phyloP scores from a whole-genome alignment of 2,797 vertebrate species.

The Microtus obscurus region DNA sequence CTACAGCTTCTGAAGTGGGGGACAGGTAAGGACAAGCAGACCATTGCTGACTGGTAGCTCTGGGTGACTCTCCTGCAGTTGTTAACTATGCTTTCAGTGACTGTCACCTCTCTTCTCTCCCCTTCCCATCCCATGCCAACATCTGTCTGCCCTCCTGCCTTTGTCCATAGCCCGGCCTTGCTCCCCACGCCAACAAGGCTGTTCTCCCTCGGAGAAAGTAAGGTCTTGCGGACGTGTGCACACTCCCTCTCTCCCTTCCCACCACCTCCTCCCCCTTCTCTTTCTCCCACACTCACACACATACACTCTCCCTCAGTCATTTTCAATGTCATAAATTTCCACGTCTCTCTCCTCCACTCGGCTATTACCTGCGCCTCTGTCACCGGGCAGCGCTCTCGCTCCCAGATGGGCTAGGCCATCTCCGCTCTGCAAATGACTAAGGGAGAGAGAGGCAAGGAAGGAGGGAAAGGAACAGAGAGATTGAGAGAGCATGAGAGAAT shows the following conservation, averaged over 20 bases:
- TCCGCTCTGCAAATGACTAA: slow-evolving; percentile 82
- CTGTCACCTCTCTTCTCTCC: background rate
- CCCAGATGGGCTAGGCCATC: slow-evolving; percentile 85
- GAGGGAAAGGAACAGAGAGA: slow-evolving; percentile 66
- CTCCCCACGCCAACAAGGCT: slow-evolving; percentile 42
- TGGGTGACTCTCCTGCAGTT: background rate
- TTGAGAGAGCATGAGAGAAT: slow-evolving; percentile 42
- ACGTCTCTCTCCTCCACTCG: slow-evolving; percentile 88
- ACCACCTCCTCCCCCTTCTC: slow-evolving; percentile 7
- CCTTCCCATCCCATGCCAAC: slow-evolving; percentile 16
- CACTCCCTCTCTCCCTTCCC: background rate
- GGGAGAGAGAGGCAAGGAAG: slow-evolving; percentile 80
- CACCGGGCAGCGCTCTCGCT: slow-evolving; percentile 77
- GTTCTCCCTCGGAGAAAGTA: slow-evolving; percentile 38
- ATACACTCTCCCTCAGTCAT: slow-evolving; percentile 88
- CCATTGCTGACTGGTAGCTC: background rate
- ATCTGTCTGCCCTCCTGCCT: slow-evolving; percentile 30
- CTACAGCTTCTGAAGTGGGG: background rate
- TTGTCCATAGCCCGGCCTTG: slow-evolving; percentile 21
- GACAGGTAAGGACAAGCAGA: background rate
- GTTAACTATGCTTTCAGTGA: background rate
- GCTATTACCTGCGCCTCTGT: slow-evolving; percentile 96
- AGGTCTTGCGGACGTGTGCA: background rate
- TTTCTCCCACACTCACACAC: slow-evolving; percentile 56
- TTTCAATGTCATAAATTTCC: slow-evolving; percentile 95